Percentiles rank a stretch among this genome's conserved stretches.
phyloP scores from a whole-genome alignment of 2,888 invertebrate species.

The Tipula helvola region DNA sequence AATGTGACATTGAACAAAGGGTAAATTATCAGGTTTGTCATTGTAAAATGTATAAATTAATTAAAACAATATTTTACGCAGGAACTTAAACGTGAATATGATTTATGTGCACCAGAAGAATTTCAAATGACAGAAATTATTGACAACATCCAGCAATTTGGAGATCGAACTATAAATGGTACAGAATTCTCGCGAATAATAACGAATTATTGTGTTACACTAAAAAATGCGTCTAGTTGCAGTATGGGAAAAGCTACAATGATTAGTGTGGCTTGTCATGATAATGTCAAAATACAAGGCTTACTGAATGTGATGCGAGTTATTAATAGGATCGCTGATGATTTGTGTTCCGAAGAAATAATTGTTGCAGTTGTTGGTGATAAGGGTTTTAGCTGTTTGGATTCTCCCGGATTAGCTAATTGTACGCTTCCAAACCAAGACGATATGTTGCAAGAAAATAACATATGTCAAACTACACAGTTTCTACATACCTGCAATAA shows the following conservation, averaged over 20 bases:
- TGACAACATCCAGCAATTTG: neutral
- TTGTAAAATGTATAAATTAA: neutral
- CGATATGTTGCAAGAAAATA: neutral
- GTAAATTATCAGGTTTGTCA: neutral
- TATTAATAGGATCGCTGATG: neutral
- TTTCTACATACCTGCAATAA: neutral
- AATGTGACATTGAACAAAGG: neutral
- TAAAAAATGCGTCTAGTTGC: neutral
- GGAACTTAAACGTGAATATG: neutral
- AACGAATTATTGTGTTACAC: neutral
- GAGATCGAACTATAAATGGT: neutral
- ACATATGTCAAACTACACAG: neutral
- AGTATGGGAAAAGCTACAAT: neutral
- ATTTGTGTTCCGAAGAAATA: neutral
- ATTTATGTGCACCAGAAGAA: neutral
- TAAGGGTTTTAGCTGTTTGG: neutral
- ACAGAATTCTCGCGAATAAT: neutral
- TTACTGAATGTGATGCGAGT: neutral
- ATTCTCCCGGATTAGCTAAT: neutral
- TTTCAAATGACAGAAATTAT: neutral
- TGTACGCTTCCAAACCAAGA: neutral
- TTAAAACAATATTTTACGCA: neutral
- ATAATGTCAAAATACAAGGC: neutral
- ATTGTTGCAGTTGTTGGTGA: neutral
- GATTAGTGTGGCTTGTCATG: neutral